Base-by-base conservation (phyloP, 2,113 vertebrate genomes). In the Passer domesticus region DNA sequence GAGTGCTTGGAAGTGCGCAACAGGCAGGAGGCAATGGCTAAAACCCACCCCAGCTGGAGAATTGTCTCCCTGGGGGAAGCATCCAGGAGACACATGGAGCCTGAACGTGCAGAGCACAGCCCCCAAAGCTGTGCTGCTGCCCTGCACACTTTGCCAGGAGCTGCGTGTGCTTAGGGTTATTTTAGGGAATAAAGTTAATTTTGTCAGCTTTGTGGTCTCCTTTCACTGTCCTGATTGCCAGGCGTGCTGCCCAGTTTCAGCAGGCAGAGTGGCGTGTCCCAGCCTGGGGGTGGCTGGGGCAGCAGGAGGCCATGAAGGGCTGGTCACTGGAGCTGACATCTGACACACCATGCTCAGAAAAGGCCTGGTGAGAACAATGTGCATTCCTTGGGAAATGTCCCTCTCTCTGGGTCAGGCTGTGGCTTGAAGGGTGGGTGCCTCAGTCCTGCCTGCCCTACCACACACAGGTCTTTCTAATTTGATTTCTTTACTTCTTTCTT, bases 211-310 rank as follows among this genome's bases (percentile, higher is more conserved):
- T 64, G 6, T 3, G 39, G 37, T 37, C 17, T 84, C 41, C 11
- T 23, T 52, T 49, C 47, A 73, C n/a, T 75, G 3, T 11, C 25
- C 56, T 58, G 41, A 21, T 41, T 67, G 35, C 72, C 47, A 25
- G 10, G 19, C 25, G 24, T 50, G 37, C 35, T 83, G 31, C 25
- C 72, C 15, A 18, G 75, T 44, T 75, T 63, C 47, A 11, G 13
- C 0, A 2, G 44, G 37, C 64, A 70, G 68, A 28, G 20, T 35
- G 24, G 30, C 0, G 0, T 17, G 43, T 63, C 47, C 60, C 80
- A 17, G 16, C n/a, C 56, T 15, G 8, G 55, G 50, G 13, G 4
- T 55, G 50, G 7, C 0, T 59, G 72, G 21, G 35, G 23, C 73
- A 22, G 37, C 6, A 35, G 73, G 69, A 67, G 11, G 43, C 59